Percentiles rank a stretch among this genome's conserved stretches.
These are phyloP conservation scores for Drosophila varians DNA, from an alignment of 1,140 invertebrate species.

Conservation along the genomic window DNA sequence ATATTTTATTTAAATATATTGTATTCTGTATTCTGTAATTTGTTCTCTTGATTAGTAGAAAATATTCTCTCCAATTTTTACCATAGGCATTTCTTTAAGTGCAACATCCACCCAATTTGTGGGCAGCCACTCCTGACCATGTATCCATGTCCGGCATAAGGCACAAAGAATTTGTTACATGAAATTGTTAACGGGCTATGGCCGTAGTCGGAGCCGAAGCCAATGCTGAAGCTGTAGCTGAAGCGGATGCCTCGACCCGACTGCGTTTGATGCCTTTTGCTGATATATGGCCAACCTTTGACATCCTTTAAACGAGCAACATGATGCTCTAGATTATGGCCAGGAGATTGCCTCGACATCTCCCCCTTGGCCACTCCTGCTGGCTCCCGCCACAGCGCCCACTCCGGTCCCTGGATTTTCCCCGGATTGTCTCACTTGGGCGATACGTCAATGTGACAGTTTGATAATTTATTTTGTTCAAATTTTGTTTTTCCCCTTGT, in stretches of 20 bases:
- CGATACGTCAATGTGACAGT: constrained; percentile 81
- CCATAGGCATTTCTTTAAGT: background rate
- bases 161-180: constrained; percentile 79
- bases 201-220: constrained; percentile 1
- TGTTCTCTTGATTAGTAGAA: no score
- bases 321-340: constrained; percentile 80
- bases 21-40: no score
- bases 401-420: constrained; percentile 1
- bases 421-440: constrained; percentile 48
- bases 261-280: constrained; percentile 75
- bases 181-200: constrained; percentile 78
- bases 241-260: constrained; percentile 42
- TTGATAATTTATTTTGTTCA: constrained; percentile 82
- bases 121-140: constrained; percentile 27
- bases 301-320: constrained; percentile 82
- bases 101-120: constrained; percentile 13
- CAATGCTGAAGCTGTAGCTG: constrained; percentile 9
- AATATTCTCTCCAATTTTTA: background rate
- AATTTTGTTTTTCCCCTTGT: constrained; percentile 60
- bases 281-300: constrained; percentile 81
- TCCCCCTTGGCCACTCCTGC: constrained; percentile 7
- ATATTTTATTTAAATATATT: no score
- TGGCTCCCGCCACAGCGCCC: background rate
- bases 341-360: constrained; percentile 52
- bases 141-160: constrained; percentile 67